Evolutionary conservation across 2,888 invertebrate genomes (phyloP).

Genomic region (Lottia gigantea): DNA sequence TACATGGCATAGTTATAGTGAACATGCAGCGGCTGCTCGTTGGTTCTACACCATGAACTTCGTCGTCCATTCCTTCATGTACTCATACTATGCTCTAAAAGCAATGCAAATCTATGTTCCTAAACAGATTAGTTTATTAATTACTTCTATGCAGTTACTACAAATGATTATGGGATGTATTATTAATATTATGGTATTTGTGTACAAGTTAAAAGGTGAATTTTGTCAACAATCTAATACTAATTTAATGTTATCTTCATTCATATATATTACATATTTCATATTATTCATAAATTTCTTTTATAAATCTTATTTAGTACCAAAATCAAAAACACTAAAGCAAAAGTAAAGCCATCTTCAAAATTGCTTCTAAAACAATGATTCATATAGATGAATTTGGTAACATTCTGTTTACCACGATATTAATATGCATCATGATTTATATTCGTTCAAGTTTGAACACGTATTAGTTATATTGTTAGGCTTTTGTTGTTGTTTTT

Average conservation of each 20-base stretch:
- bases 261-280: conserved; percentile 68
- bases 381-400: too few species aligned
- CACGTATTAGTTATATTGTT: too few species aligned
- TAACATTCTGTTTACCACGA: too few species aligned
- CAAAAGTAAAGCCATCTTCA: too few species aligned
- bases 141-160: conserved; percentile 88
- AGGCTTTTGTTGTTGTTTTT: too few species aligned
- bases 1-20: conserved; percentile 68
- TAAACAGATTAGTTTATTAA: conserved; percentile 81
- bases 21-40: conserved; percentile 63
- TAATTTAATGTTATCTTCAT: conserved; percentile 66
- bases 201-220: conserved; percentile 53
- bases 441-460: too few species aligned
- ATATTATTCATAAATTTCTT: conserved; percentile 68
- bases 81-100: conserved; percentile 70
- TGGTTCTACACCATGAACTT: conserved; percentile 71
- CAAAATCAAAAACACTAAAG: too few species aligned
- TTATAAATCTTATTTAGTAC: conserved; percentile 58
- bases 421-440: too few species aligned
- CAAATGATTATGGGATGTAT: conserved; percentile 95
- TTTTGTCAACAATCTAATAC: conserved; percentile 68
- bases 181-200: conserved; percentile 84
- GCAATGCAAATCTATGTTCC: conserved; percentile 72
- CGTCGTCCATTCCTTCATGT: conserved; percentile 71
- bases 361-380: too few species aligned